Evolutionary conservation across 2,797 vertebrate species (phyloP).

Genomic region (Pangasius krempfi): DNA sequence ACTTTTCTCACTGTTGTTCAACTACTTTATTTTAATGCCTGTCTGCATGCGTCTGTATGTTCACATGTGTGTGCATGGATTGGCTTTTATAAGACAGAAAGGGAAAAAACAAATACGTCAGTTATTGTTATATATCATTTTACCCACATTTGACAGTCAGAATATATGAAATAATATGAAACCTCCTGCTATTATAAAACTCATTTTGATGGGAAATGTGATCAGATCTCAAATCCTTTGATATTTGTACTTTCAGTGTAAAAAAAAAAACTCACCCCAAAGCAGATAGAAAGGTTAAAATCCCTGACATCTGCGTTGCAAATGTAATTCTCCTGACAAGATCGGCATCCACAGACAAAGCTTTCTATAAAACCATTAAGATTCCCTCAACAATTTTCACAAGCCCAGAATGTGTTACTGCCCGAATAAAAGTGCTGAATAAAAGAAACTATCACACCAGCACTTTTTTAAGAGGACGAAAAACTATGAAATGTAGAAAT

Average conservation of each 20-base stretch:
- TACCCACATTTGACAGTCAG: no score
- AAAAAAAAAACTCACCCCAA: constrained; percentile 24
- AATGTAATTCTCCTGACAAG: constrained; percentile 66
- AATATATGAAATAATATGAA: neutral
- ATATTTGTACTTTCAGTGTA: constrained; percentile 56
- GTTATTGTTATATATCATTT: neutral
- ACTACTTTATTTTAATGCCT: constrained; percentile 57
- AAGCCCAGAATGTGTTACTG: constrained; percentile 45
- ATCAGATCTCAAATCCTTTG: constrained; percentile 19
- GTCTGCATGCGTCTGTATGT: constrained; percentile 30
- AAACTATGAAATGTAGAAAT: neutral
- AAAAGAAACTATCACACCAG: constrained; percentile 29
- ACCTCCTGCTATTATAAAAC: constrained; percentile 7
- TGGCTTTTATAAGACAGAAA: neutral
- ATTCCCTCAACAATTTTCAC: constrained; percentile 59
- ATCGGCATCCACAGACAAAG: constrained; percentile 58
- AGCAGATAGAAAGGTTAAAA: constrained; percentile 32
- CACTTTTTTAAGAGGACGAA: constrained; percentile 11
- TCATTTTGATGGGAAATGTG: neutral
- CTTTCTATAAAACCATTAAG: constrained; percentile 62
- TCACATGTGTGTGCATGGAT: neutral
- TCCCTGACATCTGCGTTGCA: constrained; percentile 73
- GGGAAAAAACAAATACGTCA: neutral
- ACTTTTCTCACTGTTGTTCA: constrained; percentile 61
- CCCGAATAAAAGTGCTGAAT: constrained; percentile 44